Evolutionary conservation across 2,888 invertebrate species (phyloP).

Genomic region (Neoascia interrupta): DNA sequence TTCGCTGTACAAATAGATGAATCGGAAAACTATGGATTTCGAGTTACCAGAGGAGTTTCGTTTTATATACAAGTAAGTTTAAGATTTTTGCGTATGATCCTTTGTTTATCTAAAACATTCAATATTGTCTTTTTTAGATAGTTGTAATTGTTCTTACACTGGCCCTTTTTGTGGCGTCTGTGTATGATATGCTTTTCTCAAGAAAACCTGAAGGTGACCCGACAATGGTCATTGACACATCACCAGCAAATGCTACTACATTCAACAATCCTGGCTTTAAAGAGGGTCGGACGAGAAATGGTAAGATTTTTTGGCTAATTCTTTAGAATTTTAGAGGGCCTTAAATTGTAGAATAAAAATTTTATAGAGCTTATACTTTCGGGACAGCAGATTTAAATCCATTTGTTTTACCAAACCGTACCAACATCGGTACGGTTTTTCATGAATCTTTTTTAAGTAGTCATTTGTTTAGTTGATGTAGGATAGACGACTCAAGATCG

Average conservation of each 20-base stretch:
- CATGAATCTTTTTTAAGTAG: no score
- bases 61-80: conserved; percentile 91
- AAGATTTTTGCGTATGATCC: not conserved
- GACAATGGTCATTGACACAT: conserved; percentile 83
- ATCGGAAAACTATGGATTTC: conserved; percentile 85
- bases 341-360: no score
- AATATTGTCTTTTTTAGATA: conserved; percentile 83
- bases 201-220: conserved; percentile 90
- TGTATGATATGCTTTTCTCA: conserved; percentile 90
- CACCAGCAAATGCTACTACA: conserved; percentile 84
- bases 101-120: not conserved
- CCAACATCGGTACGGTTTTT: no score
- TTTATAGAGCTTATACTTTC: no score
- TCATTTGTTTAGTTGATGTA: no score
- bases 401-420: no score
- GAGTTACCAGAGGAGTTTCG: conserved; percentile 88
- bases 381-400: no score
- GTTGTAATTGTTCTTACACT: conserved; percentile 88
- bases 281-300: conserved; percentile 83
- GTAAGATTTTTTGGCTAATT: conserved; percentile 60
- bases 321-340: no score
- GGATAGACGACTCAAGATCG: no score
- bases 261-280: conserved; percentile 93
- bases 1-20: conserved; percentile 94
- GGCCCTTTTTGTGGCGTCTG: conserved; percentile 86